Evolutionary conservation across 2,888 invertebrate species (phyloP).

Genomic region (Helleia helle): DNA sequence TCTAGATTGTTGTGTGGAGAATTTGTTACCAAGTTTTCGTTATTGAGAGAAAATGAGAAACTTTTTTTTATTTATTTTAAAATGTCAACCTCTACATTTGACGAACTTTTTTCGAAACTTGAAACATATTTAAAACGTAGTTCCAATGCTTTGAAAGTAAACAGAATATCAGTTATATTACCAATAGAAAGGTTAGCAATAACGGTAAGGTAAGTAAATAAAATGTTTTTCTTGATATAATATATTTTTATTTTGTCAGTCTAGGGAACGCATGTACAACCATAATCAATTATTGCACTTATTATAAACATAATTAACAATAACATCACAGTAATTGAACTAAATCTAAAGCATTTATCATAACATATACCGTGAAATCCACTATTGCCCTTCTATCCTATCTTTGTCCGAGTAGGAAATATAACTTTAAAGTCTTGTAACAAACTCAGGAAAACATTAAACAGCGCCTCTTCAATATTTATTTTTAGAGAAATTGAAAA

Average conservation of each 20-base stretch:
- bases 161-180: neutral
- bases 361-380: neutral
- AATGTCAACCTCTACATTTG: conserved; percentile 6
- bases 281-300: neutral
- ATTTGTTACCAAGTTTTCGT: conserved; percentile 4
- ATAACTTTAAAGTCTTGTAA: neutral
- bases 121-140: conserved; percentile 4
- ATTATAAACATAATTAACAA: neutral
- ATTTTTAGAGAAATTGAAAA: neutral
- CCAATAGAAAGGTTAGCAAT: neutral
- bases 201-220: neutral
- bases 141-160: neutral
- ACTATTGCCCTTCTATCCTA: neutral
- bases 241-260: neutral
- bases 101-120: conserved; percentile 6
- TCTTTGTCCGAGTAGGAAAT: neutral
- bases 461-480: neutral
- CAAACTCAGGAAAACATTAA: neutral
- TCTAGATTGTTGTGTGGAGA: conserved; percentile 6
- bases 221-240: conserved; percentile 1
- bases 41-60: conserved; percentile 2
- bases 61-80: conserved; percentile 6
- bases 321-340: neutral
- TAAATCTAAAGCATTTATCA: neutral
- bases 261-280: neutral